Conservation (phyloP, 2,113 vertebrate genomes). For the Protobothrops mucrosquamatus region DNA sequence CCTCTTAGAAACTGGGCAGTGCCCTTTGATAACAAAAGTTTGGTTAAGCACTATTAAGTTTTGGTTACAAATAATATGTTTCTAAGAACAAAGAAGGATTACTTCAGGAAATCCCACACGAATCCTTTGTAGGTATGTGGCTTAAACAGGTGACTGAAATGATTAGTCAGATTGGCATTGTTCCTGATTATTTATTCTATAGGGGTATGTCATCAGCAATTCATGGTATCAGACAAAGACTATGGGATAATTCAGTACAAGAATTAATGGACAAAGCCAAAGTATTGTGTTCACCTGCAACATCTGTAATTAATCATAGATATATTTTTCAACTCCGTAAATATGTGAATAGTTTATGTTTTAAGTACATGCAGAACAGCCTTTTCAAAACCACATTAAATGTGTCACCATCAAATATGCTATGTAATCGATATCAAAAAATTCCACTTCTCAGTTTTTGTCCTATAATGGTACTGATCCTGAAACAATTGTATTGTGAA, state of each 20-base stretch:
- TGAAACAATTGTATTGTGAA: background rate
- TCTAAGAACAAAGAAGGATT: background rate
- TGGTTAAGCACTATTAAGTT: background rate
- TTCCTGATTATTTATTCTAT: background rate
- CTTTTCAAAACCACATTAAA: background rate
- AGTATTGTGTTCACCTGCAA: background rate
- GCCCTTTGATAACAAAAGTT: background rate
- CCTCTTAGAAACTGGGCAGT: background rate
- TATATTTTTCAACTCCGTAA: background rate
- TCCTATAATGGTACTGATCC: background rate
- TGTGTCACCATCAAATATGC: background rate
- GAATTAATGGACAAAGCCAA: background rate
- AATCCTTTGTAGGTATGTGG: background rate
- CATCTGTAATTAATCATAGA: background rate
- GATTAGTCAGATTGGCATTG: background rate
- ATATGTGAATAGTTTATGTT: background rate
- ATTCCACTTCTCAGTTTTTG: background rate
- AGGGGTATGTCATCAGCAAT: background rate
- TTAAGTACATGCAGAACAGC: background rate
- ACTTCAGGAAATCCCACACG: background rate
- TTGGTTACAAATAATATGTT: background rate
- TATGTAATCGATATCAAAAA: background rate
- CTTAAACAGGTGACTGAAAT: background rate
- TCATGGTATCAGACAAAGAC: background rate
- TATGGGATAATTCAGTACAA: background rate